phyloP scores from a whole-genome alignment of 2,113 vertebrate species.

The Numida meleagris region DNA sequence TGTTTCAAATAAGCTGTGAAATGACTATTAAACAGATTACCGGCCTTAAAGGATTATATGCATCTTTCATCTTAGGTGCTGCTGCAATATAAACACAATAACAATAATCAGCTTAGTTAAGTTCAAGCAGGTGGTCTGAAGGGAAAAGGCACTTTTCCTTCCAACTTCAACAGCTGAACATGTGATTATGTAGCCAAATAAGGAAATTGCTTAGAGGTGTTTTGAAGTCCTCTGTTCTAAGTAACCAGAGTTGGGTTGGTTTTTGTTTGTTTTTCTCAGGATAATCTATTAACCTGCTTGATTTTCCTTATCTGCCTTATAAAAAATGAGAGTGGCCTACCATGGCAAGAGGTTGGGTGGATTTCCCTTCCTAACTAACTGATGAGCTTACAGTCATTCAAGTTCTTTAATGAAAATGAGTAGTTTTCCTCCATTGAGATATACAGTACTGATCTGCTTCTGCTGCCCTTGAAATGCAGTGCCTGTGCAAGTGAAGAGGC shows the following conservation, averaged over 20 bases:
- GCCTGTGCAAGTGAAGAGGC: background rate
- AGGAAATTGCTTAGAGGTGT: background rate
- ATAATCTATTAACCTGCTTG: background rate
- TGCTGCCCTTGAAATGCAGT: too few relatives aligned
- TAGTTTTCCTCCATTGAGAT: background rate
- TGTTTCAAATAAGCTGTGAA: slow-evolving; percentile 54
- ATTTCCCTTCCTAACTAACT: background rate
- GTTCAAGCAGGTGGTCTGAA: slow-evolving; percentile 26
- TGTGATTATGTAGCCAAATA: background rate
- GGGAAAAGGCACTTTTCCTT: background rate
- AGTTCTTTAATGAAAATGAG: background rate
- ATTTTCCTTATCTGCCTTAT: background rate
- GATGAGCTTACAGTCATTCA: background rate
- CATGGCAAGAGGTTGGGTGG: background rate
- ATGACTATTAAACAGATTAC: slow-evolving; percentile 41
- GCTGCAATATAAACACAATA: background rate
- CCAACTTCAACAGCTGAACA: background rate
- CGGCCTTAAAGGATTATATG: slow-evolving; percentile 29
- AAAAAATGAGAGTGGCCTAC: background rate
- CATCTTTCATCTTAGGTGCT: slow-evolving; percentile 11
- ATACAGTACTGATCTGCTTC: background rate
- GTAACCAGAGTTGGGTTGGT: background rate
- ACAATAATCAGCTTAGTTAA: slow-evolving; percentile 24
- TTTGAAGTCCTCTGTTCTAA: background rate
- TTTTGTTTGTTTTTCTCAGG: background rate